A percentile compares a stretch with the other conserved stretches of the same genome.
phyloP scores from a whole-genome alignment of 2,113 vertebrate species.

The Campylorhamphus procurvoides region DNA sequence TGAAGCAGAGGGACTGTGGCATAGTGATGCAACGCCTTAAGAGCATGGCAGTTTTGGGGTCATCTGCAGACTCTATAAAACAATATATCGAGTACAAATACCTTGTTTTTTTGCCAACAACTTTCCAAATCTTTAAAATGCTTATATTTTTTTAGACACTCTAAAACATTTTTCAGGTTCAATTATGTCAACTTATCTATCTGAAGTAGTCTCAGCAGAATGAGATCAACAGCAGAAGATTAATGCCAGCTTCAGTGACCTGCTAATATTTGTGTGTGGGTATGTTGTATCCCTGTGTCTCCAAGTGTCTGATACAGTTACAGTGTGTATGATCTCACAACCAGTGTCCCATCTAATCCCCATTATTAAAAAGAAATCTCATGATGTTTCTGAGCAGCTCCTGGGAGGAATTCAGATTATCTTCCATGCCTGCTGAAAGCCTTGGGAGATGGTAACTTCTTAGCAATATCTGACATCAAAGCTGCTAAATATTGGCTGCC shows the following conservation, averaged over 20 bases:
- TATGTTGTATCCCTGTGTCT: neutral
- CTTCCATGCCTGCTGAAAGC: neutral
- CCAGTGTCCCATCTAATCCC: neutral
- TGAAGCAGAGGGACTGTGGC: neutral
- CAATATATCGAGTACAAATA: neutral
- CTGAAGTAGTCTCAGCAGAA: neutral
- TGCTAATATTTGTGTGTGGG: neutral
- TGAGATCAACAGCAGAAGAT: neutral
- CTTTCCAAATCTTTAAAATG: neutral
- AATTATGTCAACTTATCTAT: neutral
- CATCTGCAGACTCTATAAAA: rapidly evolving
- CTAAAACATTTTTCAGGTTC: neutral
- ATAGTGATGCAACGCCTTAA: neutral
- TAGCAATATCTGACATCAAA: neutral
- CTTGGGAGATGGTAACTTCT: neutral
- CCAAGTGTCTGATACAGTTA: neutral
- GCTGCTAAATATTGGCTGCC: neutral
- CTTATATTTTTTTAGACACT: neutral
- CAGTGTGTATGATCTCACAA: neutral
- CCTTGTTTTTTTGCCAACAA: neutral
- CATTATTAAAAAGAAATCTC: neutral
- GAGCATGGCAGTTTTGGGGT: neutral
- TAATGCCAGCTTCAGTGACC: neutral
- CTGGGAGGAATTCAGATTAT: neutral
- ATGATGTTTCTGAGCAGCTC: neutral